Conservation (phyloP, 2,797 vertebrate genomes). For the Xiphorhynchus erythropygius region DNA sequence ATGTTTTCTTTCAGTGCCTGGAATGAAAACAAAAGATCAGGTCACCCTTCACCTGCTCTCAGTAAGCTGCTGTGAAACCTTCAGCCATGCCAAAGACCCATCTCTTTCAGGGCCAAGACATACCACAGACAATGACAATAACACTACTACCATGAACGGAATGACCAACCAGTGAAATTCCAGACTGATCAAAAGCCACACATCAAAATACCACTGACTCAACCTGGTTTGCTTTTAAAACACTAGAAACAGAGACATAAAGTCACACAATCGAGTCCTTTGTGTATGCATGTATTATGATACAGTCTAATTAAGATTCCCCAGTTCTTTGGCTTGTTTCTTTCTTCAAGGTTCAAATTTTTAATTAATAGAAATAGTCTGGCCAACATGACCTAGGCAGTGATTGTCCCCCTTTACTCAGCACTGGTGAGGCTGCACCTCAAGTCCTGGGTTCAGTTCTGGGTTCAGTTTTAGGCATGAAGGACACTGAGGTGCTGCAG, state of each 20-base stretch:
- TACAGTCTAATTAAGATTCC: not conserved
- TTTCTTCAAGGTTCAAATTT: not conserved
- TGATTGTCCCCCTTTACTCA: fast-evolving
- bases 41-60: not conserved
- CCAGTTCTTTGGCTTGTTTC: not conserved
- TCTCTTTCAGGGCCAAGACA: not conserved
- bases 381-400: not conserved
- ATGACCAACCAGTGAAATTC: not conserved
- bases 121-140: not conserved
- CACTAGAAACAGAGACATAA: not conserved
- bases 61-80: not conserved
- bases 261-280: not conserved
- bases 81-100: not conserved
- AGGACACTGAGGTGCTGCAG: not conserved
- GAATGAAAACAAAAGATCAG: not conserved
- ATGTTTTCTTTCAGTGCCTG: not conserved
- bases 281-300: not conserved
- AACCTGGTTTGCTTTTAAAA: not conserved
- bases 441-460: not conserved
- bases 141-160: not conserved
- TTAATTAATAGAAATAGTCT: not conserved
- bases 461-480: not conserved
- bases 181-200: not conserved
- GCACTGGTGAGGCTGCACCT: not conserved
- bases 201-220: not conserved